These are phyloP conservation scores for Orthonyx spaldingii DNA, from an alignment of 2,113 vertebrate species.

Conservation along the genomic window DNA sequence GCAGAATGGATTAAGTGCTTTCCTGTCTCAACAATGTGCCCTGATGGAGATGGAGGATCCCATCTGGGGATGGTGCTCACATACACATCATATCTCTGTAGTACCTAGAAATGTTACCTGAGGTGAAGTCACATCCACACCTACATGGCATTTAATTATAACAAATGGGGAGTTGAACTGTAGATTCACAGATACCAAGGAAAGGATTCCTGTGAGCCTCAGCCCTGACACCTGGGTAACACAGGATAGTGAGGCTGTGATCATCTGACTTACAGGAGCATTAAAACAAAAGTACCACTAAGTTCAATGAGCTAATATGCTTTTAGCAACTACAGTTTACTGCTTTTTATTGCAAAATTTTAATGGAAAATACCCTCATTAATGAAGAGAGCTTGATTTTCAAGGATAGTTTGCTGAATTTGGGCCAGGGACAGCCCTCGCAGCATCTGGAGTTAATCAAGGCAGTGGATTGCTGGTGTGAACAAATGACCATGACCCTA, in stretches of 20 bases:
- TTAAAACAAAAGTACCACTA: background rate
- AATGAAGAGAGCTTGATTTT: background rate
- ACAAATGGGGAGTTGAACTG: background rate
- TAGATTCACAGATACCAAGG: background rate
- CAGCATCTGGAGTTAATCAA: background rate
- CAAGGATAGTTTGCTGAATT: background rate
- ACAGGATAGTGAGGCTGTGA: background rate
- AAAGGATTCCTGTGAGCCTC: background rate
- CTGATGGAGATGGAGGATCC: no score
- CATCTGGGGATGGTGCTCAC: background rate
- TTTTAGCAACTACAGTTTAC: background rate
- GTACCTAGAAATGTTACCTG: background rate
- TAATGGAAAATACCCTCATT: background rate
- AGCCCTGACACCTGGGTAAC: background rate
- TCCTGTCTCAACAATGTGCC: background rate
- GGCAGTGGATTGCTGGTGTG: background rate
- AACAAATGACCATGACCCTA: background rate
- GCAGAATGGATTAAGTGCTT: background rate
- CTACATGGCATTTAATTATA: background rate
- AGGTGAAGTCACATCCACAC: background rate
- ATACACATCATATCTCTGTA: background rate
- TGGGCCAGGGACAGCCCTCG: background rate
- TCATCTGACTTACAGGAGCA: background rate
- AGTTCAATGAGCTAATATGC: background rate
- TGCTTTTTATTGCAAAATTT: background rate